Evolutionary conservation across 1,140 invertebrate genomes (phyloP), one percentile per base, ranked within the genome.

Genomic region (Drosophila ohnishii): DNA sequence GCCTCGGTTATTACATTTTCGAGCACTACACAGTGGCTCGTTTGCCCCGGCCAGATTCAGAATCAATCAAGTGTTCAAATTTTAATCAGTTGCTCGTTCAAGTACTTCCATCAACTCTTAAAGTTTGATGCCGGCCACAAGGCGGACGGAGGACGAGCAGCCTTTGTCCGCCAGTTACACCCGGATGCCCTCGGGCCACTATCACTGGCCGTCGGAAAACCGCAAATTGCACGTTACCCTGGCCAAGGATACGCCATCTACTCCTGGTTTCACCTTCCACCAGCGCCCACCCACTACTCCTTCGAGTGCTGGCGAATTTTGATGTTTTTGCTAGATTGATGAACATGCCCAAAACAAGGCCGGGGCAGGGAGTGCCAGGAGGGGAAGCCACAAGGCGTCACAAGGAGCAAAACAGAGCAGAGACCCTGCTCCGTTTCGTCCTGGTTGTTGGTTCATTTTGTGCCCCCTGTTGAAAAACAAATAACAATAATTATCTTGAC

Each of bases 401-500:
- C 56, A 59, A 37, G 62, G 55, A 55, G 55, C 35, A 45, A 28
- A 71, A 34, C 50, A 47, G 65, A 51, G 56, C 42, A 39, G 40
- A 19, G 45, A 66, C 35, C 48, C 50, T n/a, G 48, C 48, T 58
- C 35, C 60, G 59, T 62, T 53, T 40, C 42, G n/a, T 60, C 59
- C 63, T 55, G 65, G 51, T 51, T 86, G 61, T 75, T 80, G 64
- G 61, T 64, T 69, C 64, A 67, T 77, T 57, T 66, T 78, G 58
- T 77, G 62, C 66, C 67, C 60, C 44, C 32, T 74, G 86, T 78
- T 78, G 66, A 70, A 90, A 90, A 90, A 90, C 88, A 90, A 90
- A 90, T 90, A 90, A 90, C 88, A 90, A 90, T 90, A 90, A 90
- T 90, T 90, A 90, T 90, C 88, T 90, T 90, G 88, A 90, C 88